These are phyloP conservation scores for Panurus biarmicus DNA, from an alignment of 2,113 vertebrate genomes.

Conservation along the genomic window DNA sequence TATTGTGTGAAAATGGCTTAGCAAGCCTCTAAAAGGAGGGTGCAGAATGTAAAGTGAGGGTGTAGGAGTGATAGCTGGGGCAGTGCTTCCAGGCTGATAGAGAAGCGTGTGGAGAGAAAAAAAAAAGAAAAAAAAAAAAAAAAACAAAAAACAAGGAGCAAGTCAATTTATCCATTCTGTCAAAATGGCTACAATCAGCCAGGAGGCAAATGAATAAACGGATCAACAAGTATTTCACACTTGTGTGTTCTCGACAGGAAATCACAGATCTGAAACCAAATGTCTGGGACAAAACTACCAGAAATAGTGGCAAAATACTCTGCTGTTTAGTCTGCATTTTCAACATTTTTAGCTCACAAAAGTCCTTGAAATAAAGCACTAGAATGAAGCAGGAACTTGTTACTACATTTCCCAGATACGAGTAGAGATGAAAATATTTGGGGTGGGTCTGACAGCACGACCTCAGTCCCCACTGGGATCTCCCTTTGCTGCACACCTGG, in stretches of 20 bases:
- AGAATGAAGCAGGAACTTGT: background rate
- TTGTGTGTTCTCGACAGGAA: constrained; percentile 51
- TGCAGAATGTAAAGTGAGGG: background rate
- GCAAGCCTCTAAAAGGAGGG: background rate
- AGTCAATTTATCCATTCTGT: constrained; percentile 49
- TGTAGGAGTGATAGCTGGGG: background rate
- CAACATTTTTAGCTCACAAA: constrained; percentile 34
- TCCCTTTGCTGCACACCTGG: background rate
- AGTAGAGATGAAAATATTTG: background rate
- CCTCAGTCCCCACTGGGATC: background rate
- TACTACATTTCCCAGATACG: background rate
- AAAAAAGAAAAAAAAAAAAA: background rate
- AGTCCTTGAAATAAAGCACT: background rate
- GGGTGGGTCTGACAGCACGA: background rate
- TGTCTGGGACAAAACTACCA: constrained; percentile 52
- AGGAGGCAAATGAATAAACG: constrained; percentile 62
- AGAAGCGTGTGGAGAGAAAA: background rate
- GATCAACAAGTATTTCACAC: constrained; percentile 65
- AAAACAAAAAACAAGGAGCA: background rate
- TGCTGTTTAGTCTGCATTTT: constrained; percentile 51
- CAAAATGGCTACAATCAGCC: constrained; percentile 52
- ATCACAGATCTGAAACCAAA: constrained; percentile 65
- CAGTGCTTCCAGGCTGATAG: background rate
- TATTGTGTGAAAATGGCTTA: background rate
- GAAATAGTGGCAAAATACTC: constrained; percentile 56